Conservation (phyloP, 1,140 invertebrate species). For the Drosophila lacteicornis region DNA sequence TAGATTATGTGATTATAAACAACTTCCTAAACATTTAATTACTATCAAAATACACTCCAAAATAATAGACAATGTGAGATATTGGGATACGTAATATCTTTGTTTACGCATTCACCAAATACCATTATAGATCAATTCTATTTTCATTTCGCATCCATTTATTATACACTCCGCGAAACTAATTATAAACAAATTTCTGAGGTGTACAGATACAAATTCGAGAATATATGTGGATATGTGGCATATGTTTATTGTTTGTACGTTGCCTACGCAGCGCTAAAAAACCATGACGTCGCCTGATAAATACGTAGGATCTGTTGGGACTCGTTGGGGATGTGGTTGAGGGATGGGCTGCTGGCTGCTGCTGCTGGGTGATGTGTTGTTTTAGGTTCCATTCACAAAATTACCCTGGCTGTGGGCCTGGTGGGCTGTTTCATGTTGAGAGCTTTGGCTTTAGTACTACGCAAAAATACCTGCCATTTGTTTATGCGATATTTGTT, state of each 20-base stretch:
- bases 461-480: slow-evolving; percentile 51
- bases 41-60: neutral
- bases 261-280: slow-evolving; percentile 36
- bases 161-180: slow-evolving; percentile 55
- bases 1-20: too few species aligned
- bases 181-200: slow-evolving; percentile 68
- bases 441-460: slow-evolving; percentile 30
- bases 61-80: slow-evolving; percentile 1
- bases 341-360: slow-evolving; percentile 11
- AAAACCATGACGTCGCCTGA: slow-evolving; percentile 70
- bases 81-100: slow-evolving; percentile 31
- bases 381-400: slow-evolving; percentile 63
- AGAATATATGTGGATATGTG: slow-evolving; percentile 36
- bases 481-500: slow-evolving; percentile 49
- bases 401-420: slow-evolving; percentile 35
- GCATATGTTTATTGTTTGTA: slow-evolving; percentile 68
- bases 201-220: slow-evolving; percentile 36
- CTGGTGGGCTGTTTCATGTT: slow-evolving; percentile 28
- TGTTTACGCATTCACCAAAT: slow-evolving; percentile 46
- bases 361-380: slow-evolving; percentile 22
- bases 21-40: neutral
- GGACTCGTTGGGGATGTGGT: slow-evolving; percentile 16
- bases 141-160: slow-evolving; percentile 57
- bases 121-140: slow-evolving; percentile 59
- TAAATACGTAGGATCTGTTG: slow-evolving; percentile 52